These are phyloP conservation scores for Rhea pennata DNA, from an alignment of 2,113 vertebrate species.

Conservation along the genomic window DNA sequence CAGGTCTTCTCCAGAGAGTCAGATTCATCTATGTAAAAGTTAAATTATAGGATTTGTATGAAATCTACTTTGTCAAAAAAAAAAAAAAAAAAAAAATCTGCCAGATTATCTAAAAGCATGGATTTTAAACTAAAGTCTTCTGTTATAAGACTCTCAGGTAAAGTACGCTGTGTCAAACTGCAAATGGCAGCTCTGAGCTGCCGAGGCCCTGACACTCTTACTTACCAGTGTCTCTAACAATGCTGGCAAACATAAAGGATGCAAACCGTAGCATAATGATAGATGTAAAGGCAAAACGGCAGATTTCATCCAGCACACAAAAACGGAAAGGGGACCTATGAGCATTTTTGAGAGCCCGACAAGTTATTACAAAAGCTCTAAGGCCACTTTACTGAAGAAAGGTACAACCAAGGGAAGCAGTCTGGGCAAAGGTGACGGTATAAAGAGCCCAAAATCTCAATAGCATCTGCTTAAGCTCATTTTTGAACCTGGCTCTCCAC, in stretches of 20 bases:
- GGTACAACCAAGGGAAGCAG: neutral
- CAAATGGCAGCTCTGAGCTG: constrained; percentile 19
- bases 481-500: neutral
- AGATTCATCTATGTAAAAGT: neutral
- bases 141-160: neutral
- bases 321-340: neutral
- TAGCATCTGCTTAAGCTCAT: neutral
- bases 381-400: neutral
- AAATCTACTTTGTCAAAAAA: neutral
- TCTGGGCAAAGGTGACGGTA: neutral
- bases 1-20: constrained; percentile 22
- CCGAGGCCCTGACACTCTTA: neutral
- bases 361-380: neutral
- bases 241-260: neutral
- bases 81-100: neutral
- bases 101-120: neutral
- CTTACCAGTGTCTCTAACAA: neutral
- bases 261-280: neutral
- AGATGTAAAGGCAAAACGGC: neutral
- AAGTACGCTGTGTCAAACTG: neutral
- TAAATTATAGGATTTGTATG: neutral
- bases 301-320: neutral
- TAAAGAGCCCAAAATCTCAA: neutral
- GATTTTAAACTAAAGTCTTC: neutral
- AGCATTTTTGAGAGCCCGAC: neutral